Conservation (phyloP, 1,140 invertebrate genomes). For the Mycetomoellerius zeteki region DNA sequence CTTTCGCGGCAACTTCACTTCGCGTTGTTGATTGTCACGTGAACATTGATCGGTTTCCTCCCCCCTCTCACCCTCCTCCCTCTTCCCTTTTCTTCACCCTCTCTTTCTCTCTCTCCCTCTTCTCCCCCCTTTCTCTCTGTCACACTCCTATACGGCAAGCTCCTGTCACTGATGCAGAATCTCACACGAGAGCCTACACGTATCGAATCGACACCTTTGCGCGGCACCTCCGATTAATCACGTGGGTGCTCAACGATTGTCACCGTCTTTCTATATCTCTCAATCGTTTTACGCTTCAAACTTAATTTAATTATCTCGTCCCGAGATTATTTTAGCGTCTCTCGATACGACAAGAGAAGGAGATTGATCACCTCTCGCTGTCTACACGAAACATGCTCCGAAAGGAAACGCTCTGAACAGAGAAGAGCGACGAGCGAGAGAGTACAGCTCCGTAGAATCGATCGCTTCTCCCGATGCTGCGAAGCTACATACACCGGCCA, state of each 20-base stretch:
- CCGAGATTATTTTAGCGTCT: background rate
- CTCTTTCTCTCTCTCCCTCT: background rate
- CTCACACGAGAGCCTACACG: background rate
- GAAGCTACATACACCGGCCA: background rate
- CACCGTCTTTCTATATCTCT: background rate
- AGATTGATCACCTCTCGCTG: background rate
- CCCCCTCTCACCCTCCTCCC: background rate
- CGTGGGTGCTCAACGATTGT: background rate
- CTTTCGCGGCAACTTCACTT: conserved; percentile 71
- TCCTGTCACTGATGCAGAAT: conserved; percentile 37
- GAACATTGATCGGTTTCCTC: conserved; percentile 33
- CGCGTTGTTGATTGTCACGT: conserved; percentile 22
- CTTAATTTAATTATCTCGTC: background rate
- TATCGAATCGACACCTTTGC: conserved; percentile 39
- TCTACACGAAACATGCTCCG: background rate
- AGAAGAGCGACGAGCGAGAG: background rate
- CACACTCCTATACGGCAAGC: background rate
- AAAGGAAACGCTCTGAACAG: background rate
- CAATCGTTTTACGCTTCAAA: background rate
- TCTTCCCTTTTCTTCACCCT: background rate
- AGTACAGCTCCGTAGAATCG: conserved; percentile 35
- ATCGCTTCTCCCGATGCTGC: conserved; percentile 25
- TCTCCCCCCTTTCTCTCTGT: background rate
- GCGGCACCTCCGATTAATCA: conserved; percentile 20
- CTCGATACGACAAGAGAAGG: background rate